Evolutionary conservation across 2,797 vertebrate species (phyloP).

Genomic region (Danio kyathit): DNA sequence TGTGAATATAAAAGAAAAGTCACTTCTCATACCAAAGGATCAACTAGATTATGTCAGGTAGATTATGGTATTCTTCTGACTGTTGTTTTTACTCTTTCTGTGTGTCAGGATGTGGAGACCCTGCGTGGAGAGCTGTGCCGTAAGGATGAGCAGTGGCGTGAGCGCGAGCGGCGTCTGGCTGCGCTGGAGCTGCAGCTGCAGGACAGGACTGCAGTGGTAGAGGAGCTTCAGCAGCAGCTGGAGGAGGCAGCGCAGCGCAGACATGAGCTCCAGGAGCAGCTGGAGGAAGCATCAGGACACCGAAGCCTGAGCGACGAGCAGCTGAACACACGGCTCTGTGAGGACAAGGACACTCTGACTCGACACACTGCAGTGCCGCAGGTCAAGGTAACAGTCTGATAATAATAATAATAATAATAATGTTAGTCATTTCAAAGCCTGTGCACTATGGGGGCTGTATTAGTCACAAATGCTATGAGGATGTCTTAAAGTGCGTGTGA

Average conservation of each 20-base stretch:
- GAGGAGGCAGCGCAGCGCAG: conserved; percentile 83
- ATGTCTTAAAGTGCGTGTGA: too few relatives aligned
- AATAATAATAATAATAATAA: too few relatives aligned
- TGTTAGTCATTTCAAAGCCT: background rate
- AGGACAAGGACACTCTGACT: conserved; percentile 85
- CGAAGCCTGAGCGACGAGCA: conserved; percentile 81
- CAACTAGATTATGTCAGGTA: too few relatives aligned
- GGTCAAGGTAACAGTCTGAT: conserved; percentile 80
- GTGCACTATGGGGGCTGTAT: background rate
- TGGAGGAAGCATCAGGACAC: conserved; percentile 82
- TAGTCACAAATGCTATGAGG: background rate
- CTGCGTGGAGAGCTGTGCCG: conserved; percentile 80
- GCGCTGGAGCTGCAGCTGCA: conserved; percentile 87
- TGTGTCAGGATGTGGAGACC: conserved; percentile 62
- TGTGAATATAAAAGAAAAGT: too few relatives aligned
- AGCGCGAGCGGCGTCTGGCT: conserved; percentile 77
- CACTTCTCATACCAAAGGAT: too few relatives aligned
- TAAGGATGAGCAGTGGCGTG: conserved; percentile 81
- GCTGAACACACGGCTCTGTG: conserved; percentile 81
- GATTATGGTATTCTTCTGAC: too few relatives aligned
- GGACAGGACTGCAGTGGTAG: conserved; percentile 82
- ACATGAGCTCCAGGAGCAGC: conserved; percentile 79
- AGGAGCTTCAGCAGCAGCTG: conserved; percentile 82
- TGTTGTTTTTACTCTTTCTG: background rate
- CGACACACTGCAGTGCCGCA: conserved; percentile 80